These are phyloP conservation scores for Alaudala cheleensis DNA, from an alignment of 2,113 vertebrate genomes.

Conservation along the genomic window DNA sequence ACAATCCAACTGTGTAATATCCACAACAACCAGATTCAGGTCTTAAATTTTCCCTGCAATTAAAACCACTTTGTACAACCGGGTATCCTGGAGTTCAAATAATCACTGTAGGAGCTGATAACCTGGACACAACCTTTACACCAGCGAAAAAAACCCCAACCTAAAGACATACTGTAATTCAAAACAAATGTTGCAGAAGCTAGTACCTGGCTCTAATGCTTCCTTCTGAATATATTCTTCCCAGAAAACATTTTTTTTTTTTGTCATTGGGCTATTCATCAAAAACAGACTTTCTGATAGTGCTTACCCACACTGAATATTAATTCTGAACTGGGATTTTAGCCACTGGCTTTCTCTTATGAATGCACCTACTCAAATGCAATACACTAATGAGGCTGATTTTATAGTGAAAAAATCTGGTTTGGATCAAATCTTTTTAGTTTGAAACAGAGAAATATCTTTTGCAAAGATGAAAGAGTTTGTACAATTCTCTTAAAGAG, in stretches of 20 bases:
- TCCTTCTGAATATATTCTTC: background rate
- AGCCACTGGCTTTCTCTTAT: background rate
- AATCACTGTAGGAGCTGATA: background rate
- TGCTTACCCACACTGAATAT: background rate
- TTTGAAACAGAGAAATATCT: background rate
- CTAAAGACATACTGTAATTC: background rate
- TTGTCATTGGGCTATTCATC: background rate
- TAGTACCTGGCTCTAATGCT: background rate
- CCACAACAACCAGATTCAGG: background rate
- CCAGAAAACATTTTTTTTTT: background rate
- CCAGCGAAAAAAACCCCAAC: rapidly evolving
- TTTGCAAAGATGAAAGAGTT: background rate
- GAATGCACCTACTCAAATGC: background rate
- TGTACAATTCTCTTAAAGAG: background rate
- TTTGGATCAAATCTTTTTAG: background rate
- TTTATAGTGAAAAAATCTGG: background rate
- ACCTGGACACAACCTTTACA: background rate
- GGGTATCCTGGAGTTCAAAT: background rate
- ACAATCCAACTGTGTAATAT: background rate
- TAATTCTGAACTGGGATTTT: background rate
- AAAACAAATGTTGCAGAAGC: background rate
- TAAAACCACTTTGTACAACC: background rate
- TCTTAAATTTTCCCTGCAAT: background rate
- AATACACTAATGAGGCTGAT: background rate
- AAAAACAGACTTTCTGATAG: background rate